Base-by-base conservation (phyloP, 2,797 vertebrate species). In the Synaphobranchus kaupii region DNA sequence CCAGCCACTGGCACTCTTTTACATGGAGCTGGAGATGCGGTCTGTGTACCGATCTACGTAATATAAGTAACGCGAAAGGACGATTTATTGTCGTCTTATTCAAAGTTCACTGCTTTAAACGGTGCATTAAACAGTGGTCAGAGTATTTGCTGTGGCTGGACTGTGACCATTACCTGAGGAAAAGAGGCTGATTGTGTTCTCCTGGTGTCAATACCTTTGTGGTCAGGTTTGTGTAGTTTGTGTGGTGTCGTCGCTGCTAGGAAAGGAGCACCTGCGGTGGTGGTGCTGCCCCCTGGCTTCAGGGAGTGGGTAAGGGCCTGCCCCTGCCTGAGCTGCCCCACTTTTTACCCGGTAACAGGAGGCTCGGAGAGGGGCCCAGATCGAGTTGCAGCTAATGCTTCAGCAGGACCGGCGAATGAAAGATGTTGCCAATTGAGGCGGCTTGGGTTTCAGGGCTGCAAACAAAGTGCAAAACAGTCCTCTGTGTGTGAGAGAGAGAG, bases 331-430 rank as follows among this genome's bases (percentile, higher is more conserved):
- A 94, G 95, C 93, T 94, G 94, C 95, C 95, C 95, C 94, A 94
- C 95, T 95, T 96, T 96, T 96, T 96, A 95, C 95, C 95, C 94
- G 95, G 95, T 95, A 95, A 96, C 94, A 95, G 89, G 84, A 92
- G 94, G 93, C 93, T 94, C 94, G 95, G 94, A 95, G 95, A 94
- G 94, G 94, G 93, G 91, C 47, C 90, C 90, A 76, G 92, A 95
- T 96, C 94, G 15, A 91, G 94, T 96, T 95, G 93, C 95, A 94
- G 90, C 93, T 95, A 95, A 96, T 95, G 95, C 94, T 95, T 92
- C 93, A 91, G 91, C 93, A 94, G 93, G 94, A 94, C 94, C 87
- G 86, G 92, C 94, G 94, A 95, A 94, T 95, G 95, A 96, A 95
- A 95, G 95, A 96, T 95, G 95, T 94, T 94, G 94, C 94, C 92